Conservation (phyloP, 2,797 vertebrate genomes). For the Sebastes vulpes region DNA sequence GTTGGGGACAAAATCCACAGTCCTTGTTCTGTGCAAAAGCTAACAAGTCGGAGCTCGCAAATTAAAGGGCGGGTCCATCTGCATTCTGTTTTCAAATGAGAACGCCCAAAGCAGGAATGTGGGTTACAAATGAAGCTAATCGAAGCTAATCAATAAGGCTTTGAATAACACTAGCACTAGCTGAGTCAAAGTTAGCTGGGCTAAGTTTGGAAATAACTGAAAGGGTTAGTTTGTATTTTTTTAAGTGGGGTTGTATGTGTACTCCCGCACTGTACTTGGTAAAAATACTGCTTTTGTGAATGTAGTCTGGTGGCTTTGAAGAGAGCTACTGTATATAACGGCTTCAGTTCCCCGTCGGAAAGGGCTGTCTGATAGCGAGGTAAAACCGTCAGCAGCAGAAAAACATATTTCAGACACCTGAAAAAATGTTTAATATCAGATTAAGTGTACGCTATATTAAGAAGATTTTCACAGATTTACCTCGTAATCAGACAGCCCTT, state of each 20-base stretch:
- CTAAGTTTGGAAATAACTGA: neutral
- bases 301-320: neutral
- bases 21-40: too few species aligned
- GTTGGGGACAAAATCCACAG: too few species aligned
- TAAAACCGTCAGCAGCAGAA: neutral
- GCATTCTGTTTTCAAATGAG: neutral
- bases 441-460: neutral
- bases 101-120: neutral
- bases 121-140: neutral
- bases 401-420: neutral
- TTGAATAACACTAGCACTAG: neutral
- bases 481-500: rapidly evolving
- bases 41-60: too few species aligned
- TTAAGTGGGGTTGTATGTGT: neutral
- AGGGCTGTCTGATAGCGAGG: neutral
- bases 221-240: neutral
- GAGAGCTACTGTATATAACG: rapidly evolving
- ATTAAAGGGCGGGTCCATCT: neutral
- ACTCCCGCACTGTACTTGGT: neutral
- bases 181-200: too few species aligned
- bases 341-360: neutral
- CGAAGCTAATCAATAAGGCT: neutral
- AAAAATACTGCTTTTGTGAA: neutral
- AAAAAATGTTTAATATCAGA: neutral
- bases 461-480: too few species aligned